A percentile compares a stretch with the other conserved stretches of the same genome.
These are phyloP conservation scores for Aleiodes leptofemur DNA, from an alignment of 2,888 invertebrate species.

Conservation along the genomic window DNA sequence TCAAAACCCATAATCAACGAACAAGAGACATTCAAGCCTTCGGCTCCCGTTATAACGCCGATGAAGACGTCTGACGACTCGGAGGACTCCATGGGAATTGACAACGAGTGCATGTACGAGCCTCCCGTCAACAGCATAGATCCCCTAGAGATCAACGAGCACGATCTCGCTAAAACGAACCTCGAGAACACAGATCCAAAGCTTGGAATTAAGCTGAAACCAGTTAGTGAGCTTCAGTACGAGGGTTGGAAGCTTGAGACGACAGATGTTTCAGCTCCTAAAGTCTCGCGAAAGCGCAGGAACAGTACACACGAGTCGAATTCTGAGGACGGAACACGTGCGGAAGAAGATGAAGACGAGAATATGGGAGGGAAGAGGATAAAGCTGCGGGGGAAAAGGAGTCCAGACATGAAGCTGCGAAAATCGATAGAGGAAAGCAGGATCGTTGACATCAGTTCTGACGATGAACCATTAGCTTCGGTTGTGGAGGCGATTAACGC, in stretches of 20 bases:
- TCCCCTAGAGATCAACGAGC: constrained; percentile 71
- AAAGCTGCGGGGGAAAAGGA: constrained; percentile 65
- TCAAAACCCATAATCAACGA: too few species aligned
- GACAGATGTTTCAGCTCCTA: constrained; percentile 45
- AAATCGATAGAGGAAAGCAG: constrained; percentile 71
- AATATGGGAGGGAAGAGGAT: constrained; percentile 69
- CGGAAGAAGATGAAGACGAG: constrained; percentile 66
- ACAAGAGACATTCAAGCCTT: background rate
- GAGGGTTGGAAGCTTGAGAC: constrained; percentile 69
- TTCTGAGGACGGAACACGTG: constrained; percentile 75
- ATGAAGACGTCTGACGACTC: constrained; percentile 51
- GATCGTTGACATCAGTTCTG: constrained; percentile 66
- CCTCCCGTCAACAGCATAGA: constrained; percentile 65
- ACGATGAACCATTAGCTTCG: constrained; percentile 65
- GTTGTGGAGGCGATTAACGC: constrained; percentile 58
- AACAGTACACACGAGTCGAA: constrained; percentile 68
- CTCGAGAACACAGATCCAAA: constrained; percentile 49
- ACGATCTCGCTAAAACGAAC: constrained; percentile 51
- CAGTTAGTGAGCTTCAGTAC: constrained; percentile 68
- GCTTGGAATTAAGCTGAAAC: constrained; percentile 66
- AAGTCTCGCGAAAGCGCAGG: constrained; percentile 66
- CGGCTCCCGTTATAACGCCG: background rate
- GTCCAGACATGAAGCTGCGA: constrained; percentile 66
- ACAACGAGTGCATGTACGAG: constrained; percentile 60
- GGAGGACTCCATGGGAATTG: constrained; percentile 65